Evolutionary conservation across 1,140 invertebrate species (phyloP).

Genomic region (Centruroides sculpturatus): DNA sequence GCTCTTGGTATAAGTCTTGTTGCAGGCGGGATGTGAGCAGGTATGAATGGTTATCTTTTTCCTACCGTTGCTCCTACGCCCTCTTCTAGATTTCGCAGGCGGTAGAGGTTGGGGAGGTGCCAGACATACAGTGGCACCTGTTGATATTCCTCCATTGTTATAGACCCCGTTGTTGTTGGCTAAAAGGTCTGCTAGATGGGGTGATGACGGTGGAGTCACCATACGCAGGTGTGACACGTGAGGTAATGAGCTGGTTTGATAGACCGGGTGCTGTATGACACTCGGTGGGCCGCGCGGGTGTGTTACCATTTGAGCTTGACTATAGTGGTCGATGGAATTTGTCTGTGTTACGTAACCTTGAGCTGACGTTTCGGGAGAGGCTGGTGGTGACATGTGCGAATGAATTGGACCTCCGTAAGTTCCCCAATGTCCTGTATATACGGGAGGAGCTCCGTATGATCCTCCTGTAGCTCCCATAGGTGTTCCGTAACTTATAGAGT

Average conservation of each 20-base stretch:
- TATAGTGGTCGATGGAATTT: conserved; percentile 1
- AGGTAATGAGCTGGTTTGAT: not conserved
- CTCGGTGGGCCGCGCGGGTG: no score
- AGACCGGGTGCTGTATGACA: no score
- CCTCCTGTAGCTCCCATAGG: no score
- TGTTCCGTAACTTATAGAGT: no score
- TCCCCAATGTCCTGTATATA: no score
- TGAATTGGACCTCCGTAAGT: no score
- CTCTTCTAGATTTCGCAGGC: conserved; percentile 18
- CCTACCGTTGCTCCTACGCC: conserved; percentile 31
- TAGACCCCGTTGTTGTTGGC: not conserved
- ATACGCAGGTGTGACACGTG: conserved; percentile 24
- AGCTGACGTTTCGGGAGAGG: conserved; percentile 13
- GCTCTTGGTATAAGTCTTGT: conserved; percentile 54
- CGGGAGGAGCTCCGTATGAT: no score
- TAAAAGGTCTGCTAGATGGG: conserved; percentile 35
- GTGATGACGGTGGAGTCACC: conserved; percentile 42
- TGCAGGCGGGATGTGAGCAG: conserved; percentile 48
- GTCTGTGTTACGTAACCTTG: not conserved
- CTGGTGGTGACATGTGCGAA: conserved; percentile 19
- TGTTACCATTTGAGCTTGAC: not conserved
- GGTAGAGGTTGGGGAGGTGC: conserved; percentile 12
- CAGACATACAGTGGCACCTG: not conserved
- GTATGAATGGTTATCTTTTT: conserved; percentile 39
- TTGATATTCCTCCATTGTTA: not conserved